Evolutionary conservation across 2,888 invertebrate genomes (phyloP).

Genomic region (Tortricodes alternella): DNA sequence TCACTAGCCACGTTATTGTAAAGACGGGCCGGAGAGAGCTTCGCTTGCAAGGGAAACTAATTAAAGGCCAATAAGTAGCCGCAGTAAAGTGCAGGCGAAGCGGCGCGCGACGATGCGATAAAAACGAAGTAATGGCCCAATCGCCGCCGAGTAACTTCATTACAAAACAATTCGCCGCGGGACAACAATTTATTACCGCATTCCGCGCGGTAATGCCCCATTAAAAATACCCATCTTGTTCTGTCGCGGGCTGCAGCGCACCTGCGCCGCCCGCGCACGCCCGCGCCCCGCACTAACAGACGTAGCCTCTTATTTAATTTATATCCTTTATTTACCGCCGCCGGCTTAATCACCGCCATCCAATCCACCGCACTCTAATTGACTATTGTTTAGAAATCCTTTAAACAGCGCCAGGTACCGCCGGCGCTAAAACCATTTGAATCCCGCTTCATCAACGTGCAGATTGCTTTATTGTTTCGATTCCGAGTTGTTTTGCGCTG

Average conservation of each 20-base stretch:
- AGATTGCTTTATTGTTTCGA: constrained; percentile 18
- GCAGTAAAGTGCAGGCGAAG: constrained; percentile 20
- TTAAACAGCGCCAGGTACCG: constrained; percentile 35
- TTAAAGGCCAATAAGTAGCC: constrained; percentile 27
- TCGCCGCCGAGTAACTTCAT: constrained; percentile 41
- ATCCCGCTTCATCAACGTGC: neutral
- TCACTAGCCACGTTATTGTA: too few relatives aligned
- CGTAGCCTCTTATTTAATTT: constrained; percentile 43
- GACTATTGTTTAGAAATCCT: constrained; percentile 47
- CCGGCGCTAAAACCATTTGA: constrained; percentile 5
- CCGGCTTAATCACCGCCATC: constrained; percentile 45
- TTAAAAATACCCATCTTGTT: constrained; percentile 62
- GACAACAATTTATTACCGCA: constrained; percentile 46
- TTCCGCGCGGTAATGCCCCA: constrained; percentile 53
- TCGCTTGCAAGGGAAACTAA: constrained; percentile 12
- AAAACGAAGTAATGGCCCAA: constrained; percentile 30
- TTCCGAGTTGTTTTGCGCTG: neutral
- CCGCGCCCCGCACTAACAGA: constrained; percentile 36
- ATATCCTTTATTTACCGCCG: constrained; percentile 50
- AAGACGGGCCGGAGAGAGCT: too few relatives aligned
- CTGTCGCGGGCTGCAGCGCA: constrained; percentile 52
- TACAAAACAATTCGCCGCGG: constrained; percentile 38
- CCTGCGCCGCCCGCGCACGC: constrained; percentile 39
- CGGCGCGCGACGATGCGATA: constrained; percentile 24
- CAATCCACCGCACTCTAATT: constrained; percentile 49